Evolutionary conservation across 1,140 invertebrate species (phyloP).

Genomic region (Rhizoglyphus robini): DNA sequence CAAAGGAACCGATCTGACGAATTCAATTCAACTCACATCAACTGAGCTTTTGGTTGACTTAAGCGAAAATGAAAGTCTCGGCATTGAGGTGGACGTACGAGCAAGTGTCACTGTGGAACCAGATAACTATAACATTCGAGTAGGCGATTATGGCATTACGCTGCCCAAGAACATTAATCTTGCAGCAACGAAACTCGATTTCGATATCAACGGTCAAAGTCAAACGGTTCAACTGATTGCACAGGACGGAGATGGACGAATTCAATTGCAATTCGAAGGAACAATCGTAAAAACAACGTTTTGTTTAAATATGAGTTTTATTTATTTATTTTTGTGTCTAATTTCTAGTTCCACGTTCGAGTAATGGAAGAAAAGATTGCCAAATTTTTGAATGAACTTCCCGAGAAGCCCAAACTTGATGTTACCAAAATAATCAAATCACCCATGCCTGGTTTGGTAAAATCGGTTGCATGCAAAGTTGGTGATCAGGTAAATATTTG

Average conservation of each 20-base stretch:
- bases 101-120: too few relatives aligned
- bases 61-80: not conserved
- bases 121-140: too few relatives aligned
- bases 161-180: slow-evolving; percentile 39
- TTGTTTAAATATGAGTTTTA: too few relatives aligned
- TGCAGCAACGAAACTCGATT: slow-evolving; percentile 38
- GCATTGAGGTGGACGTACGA: not conserved
- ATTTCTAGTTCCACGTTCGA: slow-evolving; percentile 36
- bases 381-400: slow-evolving; percentile 42
- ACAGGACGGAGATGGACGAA: slow-evolving; percentile 38
- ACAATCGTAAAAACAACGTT: slow-evolving; percentile 36
- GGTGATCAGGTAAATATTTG: slow-evolving; percentile 40
- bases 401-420: slow-evolving; percentile 41
- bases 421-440: slow-evolving; percentile 42
- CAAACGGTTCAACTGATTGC: slow-evolving; percentile 41
- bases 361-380: slow-evolving; percentile 39
- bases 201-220: slow-evolving; percentile 36
- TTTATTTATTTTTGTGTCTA: not conserved
- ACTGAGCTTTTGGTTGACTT: slow-evolving; percentile 1
- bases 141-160: slow-evolving; percentile 30
- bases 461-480: slow-evolving; percentile 43
- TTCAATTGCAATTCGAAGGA: slow-evolving; percentile 39
- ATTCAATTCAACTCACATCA: too few relatives aligned
- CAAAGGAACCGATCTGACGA: too few relatives aligned
- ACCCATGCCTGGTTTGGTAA: slow-evolving; percentile 57